Percentiles rank a stretch among this genome's conserved stretches.
phyloP scores from a whole-genome alignment of 2,888 invertebrate species.

The Trachelus iudaicus region DNA sequence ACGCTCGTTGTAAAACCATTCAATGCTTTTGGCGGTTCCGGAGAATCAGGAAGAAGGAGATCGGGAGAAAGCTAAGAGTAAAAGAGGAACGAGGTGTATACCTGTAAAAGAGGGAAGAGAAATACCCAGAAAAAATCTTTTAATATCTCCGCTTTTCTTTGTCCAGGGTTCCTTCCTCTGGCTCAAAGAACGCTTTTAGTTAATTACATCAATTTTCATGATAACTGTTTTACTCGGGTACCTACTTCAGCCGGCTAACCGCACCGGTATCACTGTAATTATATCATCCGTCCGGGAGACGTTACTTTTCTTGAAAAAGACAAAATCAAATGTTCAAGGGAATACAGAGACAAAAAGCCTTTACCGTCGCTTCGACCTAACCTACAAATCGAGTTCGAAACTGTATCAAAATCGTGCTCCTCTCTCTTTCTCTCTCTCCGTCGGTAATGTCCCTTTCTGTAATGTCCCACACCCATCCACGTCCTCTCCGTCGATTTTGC shows the following conservation, averaged over 20 bases:
- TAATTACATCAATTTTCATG: conserved; percentile 43
- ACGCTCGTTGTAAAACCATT: conserved; percentile 25
- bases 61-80: background rate
- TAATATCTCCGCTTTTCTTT: conserved; percentile 43
- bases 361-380: background rate
- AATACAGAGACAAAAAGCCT: background rate
- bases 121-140: conserved; percentile 36
- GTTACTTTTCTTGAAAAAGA: background rate
- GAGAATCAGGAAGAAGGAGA: conserved; percentile 21
- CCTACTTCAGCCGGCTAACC: background rate
- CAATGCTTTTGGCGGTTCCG: conserved; percentile 37
- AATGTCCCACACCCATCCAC: background rate
- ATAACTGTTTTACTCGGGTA: conserved; percentile 22
- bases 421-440: background rate
- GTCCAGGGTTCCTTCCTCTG: conserved; percentile 34
- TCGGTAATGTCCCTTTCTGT: background rate
- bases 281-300: background rate
- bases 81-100: background rate
- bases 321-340: background rate
- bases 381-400: background rate
- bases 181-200: conserved; percentile 36
- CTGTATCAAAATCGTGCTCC: background rate
- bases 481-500: background rate
- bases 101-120: background rate
- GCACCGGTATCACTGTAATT: background rate